These are phyloP conservation scores for Hemiscyllium ocellatum DNA, from an alignment of 2,113 vertebrate species.

Conservation along the genomic window DNA sequence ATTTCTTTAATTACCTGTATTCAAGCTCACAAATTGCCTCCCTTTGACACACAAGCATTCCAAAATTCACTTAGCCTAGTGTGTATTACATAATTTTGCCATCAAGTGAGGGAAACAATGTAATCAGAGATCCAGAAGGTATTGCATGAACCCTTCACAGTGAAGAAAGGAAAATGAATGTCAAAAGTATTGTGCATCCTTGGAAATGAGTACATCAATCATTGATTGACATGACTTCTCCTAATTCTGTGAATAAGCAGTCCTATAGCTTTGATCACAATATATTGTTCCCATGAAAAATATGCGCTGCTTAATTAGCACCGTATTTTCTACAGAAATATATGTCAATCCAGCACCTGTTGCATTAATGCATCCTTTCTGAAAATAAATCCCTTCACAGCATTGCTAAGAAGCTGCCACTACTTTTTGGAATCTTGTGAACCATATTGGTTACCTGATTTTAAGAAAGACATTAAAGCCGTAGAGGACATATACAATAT, in stretches of 20 bases:
- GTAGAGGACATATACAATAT: not conserved
- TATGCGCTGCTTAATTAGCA: not conserved
- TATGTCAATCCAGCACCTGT: slow-evolving; percentile 10
- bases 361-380: slow-evolving; percentile 20
- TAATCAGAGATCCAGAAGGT: not conserved
- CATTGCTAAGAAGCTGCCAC: not conserved
- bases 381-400: slow-evolving; percentile 20
- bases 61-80: not conserved
- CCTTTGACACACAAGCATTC: not conserved
- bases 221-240: slow-evolving; percentile 19
- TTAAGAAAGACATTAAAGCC: not conserved
- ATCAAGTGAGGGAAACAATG: not conserved
- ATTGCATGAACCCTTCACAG: not conserved
- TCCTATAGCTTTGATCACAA: slow-evolving; percentile 16
- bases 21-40: not conserved
- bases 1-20: not conserved
- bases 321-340: not conserved
- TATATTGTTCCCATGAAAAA: slow-evolving; percentile 21
- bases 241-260: slow-evolving; percentile 18
- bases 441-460: not conserved
- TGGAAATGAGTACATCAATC: slow-evolving; percentile 13
- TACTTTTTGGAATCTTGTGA: not conserved
- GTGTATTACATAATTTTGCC: not conserved
- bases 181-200: not conserved
- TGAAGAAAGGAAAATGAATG: not conserved